Base-by-base conservation (phyloP, 2,113 vertebrate genomes). In the Chlorodrepanis virens region DNA sequence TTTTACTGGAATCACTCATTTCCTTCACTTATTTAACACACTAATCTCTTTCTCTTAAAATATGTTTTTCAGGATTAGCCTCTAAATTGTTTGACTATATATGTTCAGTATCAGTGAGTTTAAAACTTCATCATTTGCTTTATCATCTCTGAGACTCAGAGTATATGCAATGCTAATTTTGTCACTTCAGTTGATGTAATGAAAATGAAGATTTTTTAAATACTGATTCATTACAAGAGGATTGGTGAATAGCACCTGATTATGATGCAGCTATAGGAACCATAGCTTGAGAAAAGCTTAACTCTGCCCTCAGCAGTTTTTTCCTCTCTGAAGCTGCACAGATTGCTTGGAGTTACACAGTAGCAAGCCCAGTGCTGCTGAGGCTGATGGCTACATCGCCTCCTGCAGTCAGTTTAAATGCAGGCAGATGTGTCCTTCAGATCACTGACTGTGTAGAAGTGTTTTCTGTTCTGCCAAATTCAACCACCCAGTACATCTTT, bases 361-460 rank as follows among this genome's bases (percentile, higher is more conserved):
- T 87, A 64, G 72, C 9, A 0, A 89, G 84, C 75, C 83, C 97
- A 23, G 54, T 98, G 88, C 88, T 97, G 76, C 80, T 98, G 77
- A 96, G 68, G 45, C 64, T 98, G 67, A 60, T 84, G 91, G 96
- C 96, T n/a, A 93, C 94, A 4, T 95, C 92, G 50, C 97, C 97
- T 11, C 97, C 98, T 14, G 21, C 5, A 3, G n/a, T 97, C 97
- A 91, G 20, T 18, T 87, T 98, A 37, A 80, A 89, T 2, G 60
- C 92, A 4, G 91, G 54, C n/a, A 95, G 85, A 67, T 98, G 96
- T 88, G 89, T 88, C 68, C 84, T 98, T 20, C 87, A 97, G 49
- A 94, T 97, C 91, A 94, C 95, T 53, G 96, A 85, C 57, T 93
- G 72, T 24, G 52, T 97, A 29, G 33, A 97, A 81, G 52, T 95